Evolutionary conservation across 2,888 invertebrate species (phyloP), one percentile per base, ranked within the genome.

Genomic region (Morpho helenor): DNA sequence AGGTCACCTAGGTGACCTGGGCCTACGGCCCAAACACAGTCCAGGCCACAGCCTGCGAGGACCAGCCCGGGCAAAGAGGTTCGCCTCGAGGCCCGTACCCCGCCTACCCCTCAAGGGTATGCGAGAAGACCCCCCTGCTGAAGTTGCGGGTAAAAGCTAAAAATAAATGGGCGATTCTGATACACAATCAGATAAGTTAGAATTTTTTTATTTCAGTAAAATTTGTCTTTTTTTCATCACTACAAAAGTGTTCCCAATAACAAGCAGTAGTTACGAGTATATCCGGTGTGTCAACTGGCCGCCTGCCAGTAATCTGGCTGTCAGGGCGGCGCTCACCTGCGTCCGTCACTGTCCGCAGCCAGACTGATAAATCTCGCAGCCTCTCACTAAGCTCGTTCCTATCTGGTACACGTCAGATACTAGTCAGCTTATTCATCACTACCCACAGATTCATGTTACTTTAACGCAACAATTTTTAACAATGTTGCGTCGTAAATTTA

Each of bases 351-450:
- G 80, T 78, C 78, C 62, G 60, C 57, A 59, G 56, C 62, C 73
- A 78, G 76, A 79, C 79, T 71, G 68, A 74, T 80, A 77, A 77
- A 80, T 77, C 74, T 75, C 56, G 48, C 50, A 55, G 55, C 52
- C 50, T 43, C 56, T 40, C 23, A 49, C 41, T 55, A 49, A 49
- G 52, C 59, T 52, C 41, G 49, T 43, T 31, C 31, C 41, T 52
- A 23, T 44, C 44, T 44, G 51, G 55, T 55, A 55, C 49, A 49
- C 52, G 57, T 56, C 56, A 58, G 52, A 52, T 45, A 52, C 41
- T 46, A 56, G 51, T 60, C 56, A 49, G 57, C 55, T 52, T 44
- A 55, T 62, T 62, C 60, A 46, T 62, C 60, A 55, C 55, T 52
- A 41, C 55, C 57, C 60, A 52, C 49, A 44, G 44, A 45, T 22